Conservation (phyloP, 1,140 invertebrate genomes). For the Metopolophium dirhodum region DNA sequence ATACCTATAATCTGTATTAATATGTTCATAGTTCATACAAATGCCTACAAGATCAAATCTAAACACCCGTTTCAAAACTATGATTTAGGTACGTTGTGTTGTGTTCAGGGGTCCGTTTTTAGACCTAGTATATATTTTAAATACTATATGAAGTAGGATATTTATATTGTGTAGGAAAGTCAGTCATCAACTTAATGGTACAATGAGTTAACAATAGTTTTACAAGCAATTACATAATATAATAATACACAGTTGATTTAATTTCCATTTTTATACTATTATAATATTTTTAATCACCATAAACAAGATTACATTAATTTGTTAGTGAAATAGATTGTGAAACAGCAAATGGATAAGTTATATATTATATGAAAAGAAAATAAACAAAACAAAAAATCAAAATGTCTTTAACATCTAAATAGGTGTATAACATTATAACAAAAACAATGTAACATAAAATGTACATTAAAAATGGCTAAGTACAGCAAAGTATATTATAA, state of each 20-base stretch:
- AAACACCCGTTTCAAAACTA: too few species aligned
- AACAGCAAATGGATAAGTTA: not conserved
- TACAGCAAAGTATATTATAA: not conserved
- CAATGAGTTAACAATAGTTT: not conserved
- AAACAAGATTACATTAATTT: not conserved
- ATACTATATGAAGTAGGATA: not conserved
- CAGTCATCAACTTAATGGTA: not conserved
- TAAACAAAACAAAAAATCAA: conserved; percentile 29
- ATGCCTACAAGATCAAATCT: too few species aligned
- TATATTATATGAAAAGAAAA: not conserved
- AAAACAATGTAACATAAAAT: not conserved
- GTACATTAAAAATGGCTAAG: not conserved
- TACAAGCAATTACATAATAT: not conserved
- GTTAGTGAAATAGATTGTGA: not conserved
- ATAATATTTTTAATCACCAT: not conserved
- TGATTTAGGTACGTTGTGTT: too few species aligned
- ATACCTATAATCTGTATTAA: too few species aligned
- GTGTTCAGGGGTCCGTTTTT: too few species aligned
- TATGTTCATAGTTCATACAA: too few species aligned
- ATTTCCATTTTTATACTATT: not conserved
- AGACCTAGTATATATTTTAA: too few species aligned
- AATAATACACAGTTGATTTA: not conserved
- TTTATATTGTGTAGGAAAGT: not conserved
- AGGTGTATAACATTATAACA: not conserved
- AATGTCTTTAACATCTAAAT: not conserved